Base-by-base conservation (phyloP, 2,888 invertebrate genomes). In the Sylvicola fuscatus region DNA sequence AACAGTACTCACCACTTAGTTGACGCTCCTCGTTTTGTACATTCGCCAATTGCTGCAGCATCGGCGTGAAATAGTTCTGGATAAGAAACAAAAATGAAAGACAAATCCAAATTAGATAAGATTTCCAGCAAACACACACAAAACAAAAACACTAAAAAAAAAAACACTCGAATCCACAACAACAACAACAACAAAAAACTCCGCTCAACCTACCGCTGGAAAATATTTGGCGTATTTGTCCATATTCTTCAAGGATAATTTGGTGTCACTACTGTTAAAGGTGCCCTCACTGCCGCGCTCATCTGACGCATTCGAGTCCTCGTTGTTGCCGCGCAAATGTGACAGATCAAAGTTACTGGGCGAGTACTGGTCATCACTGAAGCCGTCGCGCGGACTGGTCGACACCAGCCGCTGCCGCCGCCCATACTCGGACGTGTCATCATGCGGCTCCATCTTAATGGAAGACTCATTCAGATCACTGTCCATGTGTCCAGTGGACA, bases 21-120 rank as follows among this genome's bases (percentile, higher is more conserved):
- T 44, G 44, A 26, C 42, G 42, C 29, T 46, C 46, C 21, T 45
- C 44, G 30, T 32, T 39, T 38, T 43, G 42, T 21, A 44, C 32
- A 35, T 41, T 40, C 2, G 40, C 41, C 38, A 45, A 40, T 32
- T 45, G 45, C 30, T 46, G 44, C 33, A 44, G 14, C 37, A 43
- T 39, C 28, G 44, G 43, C 36, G 43, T 42, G 33, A 42, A 42
- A 26, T 42, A 40, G 27, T 35, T 41, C 43, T 43, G 36, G 14
- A n/a, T n/a, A n/a, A n/a, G n/a, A n/a, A n/a, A n/a, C n/a, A n/a
- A 36, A 36, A 26, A n/a, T n/a, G n/a, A n/a, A n/a, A n/a, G n/a
- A n/a, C n/a, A n/a, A n/a, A n/a, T n/a, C n/a, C n/a, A n/a, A 31
- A 17, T 21, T 8, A 17, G 31, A 14, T 11, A 14, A 30, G 31